Percentiles rank a stretch among this genome's conserved stretches.
These are phyloP conservation scores for Acanthis flammea DNA, from an alignment of 2,797 vertebrate genomes.

Conservation along the genomic window DNA sequence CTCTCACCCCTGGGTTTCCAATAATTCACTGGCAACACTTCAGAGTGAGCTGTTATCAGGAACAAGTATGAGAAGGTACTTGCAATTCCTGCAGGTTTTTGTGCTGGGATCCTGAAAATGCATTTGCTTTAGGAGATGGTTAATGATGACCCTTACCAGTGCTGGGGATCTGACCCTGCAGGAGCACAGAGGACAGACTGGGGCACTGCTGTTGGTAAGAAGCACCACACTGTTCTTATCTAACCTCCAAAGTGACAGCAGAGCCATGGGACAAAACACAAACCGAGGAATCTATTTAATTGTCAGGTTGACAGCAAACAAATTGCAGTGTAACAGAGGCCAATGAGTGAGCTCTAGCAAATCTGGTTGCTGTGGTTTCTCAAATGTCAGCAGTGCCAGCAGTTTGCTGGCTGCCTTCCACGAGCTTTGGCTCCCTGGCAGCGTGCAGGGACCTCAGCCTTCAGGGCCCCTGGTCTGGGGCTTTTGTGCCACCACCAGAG, in stretches of 20 bases:
- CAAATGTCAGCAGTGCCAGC: neutral
- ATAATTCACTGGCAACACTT: neutral
- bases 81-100: neutral
- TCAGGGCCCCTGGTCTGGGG: rapidly evolving
- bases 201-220: neutral
- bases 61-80: neutral
- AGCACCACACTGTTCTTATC: neutral
- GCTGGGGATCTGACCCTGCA: neutral
- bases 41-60: neutral
- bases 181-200: neutral
- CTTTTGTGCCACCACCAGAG: neutral
- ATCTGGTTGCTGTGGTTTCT: neutral
- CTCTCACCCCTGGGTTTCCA: neutral
- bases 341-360: rapidly evolving
- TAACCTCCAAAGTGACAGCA: neutral
- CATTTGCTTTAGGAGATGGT: neutral
- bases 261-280: neutral
- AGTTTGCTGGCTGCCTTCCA: neutral
- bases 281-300: neutral
- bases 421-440: neutral
- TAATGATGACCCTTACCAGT: neutral
- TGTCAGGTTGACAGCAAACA: neutral
- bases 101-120: neutral
- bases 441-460: rapidly evolving
- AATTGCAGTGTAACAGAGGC: neutral